Evolutionary conservation across 2,888 invertebrate genomes (phyloP).

Genomic region (Agrochola macilenta): DNA sequence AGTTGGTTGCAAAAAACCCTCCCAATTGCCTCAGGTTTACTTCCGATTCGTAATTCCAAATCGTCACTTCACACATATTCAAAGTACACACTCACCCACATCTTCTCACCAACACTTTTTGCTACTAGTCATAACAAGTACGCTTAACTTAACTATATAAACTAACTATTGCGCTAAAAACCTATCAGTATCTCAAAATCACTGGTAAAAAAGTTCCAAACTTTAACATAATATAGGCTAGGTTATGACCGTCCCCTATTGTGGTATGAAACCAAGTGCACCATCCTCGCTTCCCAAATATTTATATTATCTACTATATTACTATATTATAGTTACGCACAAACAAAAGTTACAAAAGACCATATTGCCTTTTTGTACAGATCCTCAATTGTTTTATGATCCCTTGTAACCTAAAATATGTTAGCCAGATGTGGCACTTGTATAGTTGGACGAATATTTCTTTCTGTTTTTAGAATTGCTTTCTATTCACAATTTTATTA

Average conservation of each 20-base stretch:
- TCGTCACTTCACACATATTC: too few relatives aligned
- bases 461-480: background rate
- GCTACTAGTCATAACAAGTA: background rate
- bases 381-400: background rate
- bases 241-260: background rate
- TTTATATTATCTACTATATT: too few relatives aligned
- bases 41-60: background rate
- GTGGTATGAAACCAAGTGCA: background rate
- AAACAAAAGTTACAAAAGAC: too few relatives aligned
- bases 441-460: background rate
- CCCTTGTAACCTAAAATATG: background rate
- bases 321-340: too few relatives aligned
- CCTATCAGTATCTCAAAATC: background rate
- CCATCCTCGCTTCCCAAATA: background rate
- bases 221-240: background rate
- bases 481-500: background rate
- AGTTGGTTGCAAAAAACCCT: background rate
- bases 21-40: background rate
- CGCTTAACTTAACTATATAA: background rate
- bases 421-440: conserved; percentile 19
- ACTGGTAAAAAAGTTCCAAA: background rate
- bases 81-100: background rate
- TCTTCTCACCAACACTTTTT: background rate
- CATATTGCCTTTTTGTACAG: conserved; percentile 7
- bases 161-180: too few relatives aligned